Evolutionary conservation across 2,797 vertebrate species (phyloP).

Genomic region (Ctenopoma kingsleyae): DNA sequence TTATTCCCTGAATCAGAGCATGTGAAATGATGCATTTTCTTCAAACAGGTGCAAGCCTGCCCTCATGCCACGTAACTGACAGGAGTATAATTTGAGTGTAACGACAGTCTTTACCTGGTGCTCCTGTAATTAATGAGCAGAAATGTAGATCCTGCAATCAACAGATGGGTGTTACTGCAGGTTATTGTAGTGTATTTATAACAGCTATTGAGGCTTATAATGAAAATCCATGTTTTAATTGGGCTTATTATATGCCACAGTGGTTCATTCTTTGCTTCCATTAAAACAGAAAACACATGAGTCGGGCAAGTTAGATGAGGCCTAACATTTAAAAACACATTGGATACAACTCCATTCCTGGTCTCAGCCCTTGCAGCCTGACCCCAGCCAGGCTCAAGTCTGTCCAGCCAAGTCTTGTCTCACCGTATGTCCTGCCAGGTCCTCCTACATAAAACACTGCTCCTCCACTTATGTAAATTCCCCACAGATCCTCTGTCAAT

Average conservation of each 20-base stretch:
- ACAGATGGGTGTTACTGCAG: slow-evolving; percentile 53
- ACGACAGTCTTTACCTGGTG: slow-evolving; percentile 60
- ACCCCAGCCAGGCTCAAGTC: slow-evolving; percentile 49
- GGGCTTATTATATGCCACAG: slow-evolving; percentile 34
- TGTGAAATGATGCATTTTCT: slow-evolving; percentile 53
- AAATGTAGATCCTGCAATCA: slow-evolving; percentile 31
- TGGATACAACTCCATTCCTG: slow-evolving; percentile 29
- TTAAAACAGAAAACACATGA: slow-evolving; percentile 14
- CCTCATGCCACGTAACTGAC: slow-evolving; percentile 48
- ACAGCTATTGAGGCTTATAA: slow-evolving; percentile 25
- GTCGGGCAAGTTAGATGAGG: slow-evolving; percentile 2
- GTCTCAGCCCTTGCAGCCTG: slow-evolving; percentile 24
- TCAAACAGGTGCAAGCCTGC: slow-evolving; percentile 46
- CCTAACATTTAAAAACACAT: slow-evolving; percentile 45
- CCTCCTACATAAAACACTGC: slow-evolving; percentile 54
- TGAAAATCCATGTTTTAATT: slow-evolving; percentile 34
- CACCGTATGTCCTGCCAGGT: slow-evolving; percentile 44
- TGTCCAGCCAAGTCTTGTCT: slow-evolving; percentile 36
- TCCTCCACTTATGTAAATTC: slow-evolving; percentile 59
- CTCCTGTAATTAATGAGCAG: slow-evolving; percentile 65
- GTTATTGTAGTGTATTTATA: slow-evolving; percentile 46
- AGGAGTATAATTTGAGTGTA: slow-evolving; percentile 63
- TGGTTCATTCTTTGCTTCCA: not conserved
- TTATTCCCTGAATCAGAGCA: slow-evolving; percentile 39
- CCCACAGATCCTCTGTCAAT: slow-evolving; percentile 64